Evolutionary conservation across 2,113 vertebrate genomes (phyloP).

Genomic region (Amia ocellicauda): DNA sequence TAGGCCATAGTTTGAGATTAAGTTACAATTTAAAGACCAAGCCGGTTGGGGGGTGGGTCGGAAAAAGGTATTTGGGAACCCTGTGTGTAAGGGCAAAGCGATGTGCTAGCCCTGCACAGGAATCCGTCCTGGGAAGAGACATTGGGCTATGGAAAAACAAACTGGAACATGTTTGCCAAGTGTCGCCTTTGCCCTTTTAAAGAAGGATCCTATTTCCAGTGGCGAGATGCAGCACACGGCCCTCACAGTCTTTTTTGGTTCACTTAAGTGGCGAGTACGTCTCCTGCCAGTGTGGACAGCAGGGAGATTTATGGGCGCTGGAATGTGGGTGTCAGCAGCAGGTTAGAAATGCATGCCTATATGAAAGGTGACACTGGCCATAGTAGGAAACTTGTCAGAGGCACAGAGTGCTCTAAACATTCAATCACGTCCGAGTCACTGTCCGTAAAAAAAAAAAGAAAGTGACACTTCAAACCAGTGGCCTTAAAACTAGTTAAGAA

Average conservation of each 20-base stretch:
- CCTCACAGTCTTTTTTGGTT: background rate
- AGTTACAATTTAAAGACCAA: no score
- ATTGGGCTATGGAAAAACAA: constrained; percentile 37
- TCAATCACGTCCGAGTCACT: background rate
- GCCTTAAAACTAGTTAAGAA: background rate
- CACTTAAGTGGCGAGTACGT: constrained; percentile 2
- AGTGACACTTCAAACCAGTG: background rate
- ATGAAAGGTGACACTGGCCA: constrained; percentile 30
- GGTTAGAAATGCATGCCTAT: constrained; percentile 42
- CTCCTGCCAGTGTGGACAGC: constrained; percentile 41
- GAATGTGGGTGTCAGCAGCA: constrained; percentile 31
- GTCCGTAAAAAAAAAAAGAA: background rate
- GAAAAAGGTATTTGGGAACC: no score
- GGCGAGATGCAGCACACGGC: background rate
- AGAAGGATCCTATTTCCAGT: constrained; percentile 35
- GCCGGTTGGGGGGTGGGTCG: no score
- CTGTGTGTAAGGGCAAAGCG: no score
- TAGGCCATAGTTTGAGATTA: no score
- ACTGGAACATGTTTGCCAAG: constrained; percentile 33
- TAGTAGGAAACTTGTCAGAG: background rate
- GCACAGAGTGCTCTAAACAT: background rate
- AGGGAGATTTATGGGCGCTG: constrained; percentile 48
- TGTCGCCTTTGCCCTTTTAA: constrained; percentile 43
- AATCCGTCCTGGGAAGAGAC: no score
- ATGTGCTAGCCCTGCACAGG: no score